Base-by-base conservation (phyloP, 2,113 vertebrate genomes). In the Phylloscopus trochiloides region DNA sequence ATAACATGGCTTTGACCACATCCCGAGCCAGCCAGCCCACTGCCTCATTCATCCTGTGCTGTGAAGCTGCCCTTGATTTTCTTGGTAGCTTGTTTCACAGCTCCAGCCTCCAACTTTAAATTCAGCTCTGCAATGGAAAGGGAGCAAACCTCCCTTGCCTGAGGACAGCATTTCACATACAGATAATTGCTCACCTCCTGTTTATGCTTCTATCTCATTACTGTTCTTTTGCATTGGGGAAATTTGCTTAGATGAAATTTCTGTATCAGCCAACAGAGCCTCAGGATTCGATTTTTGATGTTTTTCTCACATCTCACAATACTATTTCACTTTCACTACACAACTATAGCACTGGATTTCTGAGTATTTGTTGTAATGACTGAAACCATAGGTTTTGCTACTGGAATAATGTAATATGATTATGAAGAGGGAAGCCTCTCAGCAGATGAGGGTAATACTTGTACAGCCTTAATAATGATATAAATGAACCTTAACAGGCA, bases 1-100 rank as follows among this genome's bases (percentile, higher is more conserved):
- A 96, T 94, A 67, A 88, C 76, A 88, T 12, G 40, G 15, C 25
- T 96, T 31, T 77, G 18, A 88, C 93, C 88, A 95, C 88, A 92
- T 88, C 88, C 86, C 1, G 3, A 90, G 55, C 21, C 40, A 86
- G 61, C 25, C 42, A 84, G 57, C 40, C 25, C 1, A 0, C 62
- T 59, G 38, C 8, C 57, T 86, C 57, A 62, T 18, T 77, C 68
- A 68, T 59, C 28, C 72, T 34, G n/a, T 81, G 65, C 57, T 52
- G 14, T 6, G 10, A 67, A 1, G 17, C 6, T 84, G 68, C 17
- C 20, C 38, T 72, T 74, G 36, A 43, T 86, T 82, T 80, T 32
- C 55, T 14, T 80, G 43, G 48, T 70, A 82, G 13, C 10, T 10
- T 68, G 10, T 45, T 66, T 55, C 74, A 47, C 14, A 74, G 55